These are phyloP conservation scores for Xestia xanthographa DNA, from an alignment of 2,888 invertebrate genomes.

Conservation along the genomic window DNA sequence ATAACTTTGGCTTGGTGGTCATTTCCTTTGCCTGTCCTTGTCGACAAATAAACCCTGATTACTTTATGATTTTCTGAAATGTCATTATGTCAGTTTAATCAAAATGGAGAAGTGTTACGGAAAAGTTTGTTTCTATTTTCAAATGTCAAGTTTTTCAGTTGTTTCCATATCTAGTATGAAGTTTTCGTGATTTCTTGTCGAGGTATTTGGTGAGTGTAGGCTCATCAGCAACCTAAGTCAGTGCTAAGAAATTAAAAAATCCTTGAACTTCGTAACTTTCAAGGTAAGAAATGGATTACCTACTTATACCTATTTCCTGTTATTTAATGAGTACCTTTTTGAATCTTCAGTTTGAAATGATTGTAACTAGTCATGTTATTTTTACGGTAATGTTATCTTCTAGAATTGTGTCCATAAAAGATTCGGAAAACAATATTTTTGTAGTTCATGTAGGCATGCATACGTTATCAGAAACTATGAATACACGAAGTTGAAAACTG, in stretches of 20 bases:
- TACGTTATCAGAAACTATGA: not conserved
- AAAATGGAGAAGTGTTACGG: not conserved
- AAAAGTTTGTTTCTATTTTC: conserved; percentile 19
- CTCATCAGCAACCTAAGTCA: not conserved
- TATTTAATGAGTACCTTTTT: not conserved
- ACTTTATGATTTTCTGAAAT: conserved; percentile 30
- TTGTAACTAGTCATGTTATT: not conserved
- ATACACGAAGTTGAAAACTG: conserved; percentile 24
- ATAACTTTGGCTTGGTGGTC: conserved; percentile 14
- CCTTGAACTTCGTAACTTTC: not conserved
- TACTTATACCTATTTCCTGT: not conserved
- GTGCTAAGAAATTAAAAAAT: not conserved
- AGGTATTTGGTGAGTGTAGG: not conserved
- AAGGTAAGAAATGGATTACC: conserved; percentile 24
- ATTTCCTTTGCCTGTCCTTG: conserved; percentile 12
- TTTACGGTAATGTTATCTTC: not conserved
- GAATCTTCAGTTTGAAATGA: not conserved
- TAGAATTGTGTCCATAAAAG: not conserved
- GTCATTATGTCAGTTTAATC: conserved; percentile 24
- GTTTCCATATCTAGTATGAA: not conserved
- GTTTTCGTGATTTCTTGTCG: conserved; percentile 5
- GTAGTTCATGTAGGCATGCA: no score
- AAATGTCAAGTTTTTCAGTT: conserved; percentile 7
- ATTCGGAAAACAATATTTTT: no score
- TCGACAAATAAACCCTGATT: not conserved